Conservation (phyloP, 2,797 vertebrate species). For the Lerista edwardsae region DNA sequence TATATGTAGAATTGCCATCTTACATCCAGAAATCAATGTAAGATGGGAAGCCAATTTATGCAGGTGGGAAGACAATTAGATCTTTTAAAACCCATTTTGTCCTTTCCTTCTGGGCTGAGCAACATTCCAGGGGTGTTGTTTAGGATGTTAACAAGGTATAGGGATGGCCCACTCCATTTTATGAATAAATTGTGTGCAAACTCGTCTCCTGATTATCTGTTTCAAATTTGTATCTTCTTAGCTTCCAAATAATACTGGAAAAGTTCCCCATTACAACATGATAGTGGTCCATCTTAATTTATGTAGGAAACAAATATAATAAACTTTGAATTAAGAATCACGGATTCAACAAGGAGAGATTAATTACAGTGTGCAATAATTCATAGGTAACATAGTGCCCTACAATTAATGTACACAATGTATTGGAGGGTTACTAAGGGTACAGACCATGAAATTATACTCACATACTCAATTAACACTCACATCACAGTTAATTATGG, state of each 20-base stretch:
- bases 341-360: slow-evolving; percentile 36
- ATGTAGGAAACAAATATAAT: slow-evolving; percentile 25
- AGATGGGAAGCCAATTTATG: background rate
- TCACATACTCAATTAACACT: slow-evolving; percentile 49
- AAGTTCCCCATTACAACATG: background rate
- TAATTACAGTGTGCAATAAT: slow-evolving; percentile 27
- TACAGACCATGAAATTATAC: slow-evolving; percentile 47
- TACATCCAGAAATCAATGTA: background rate
- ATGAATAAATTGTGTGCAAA: background rate
- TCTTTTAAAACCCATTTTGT: too few species aligned
- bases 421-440: slow-evolving; percentile 30
- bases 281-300: slow-evolving; percentile 4
- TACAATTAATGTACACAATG: slow-evolving; percentile 30
- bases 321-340: slow-evolving; percentile 10
- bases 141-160: background rate
- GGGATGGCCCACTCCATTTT: background rate
- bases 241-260: background rate
- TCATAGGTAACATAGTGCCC: slow-evolving; percentile 27
- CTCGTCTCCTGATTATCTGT: background rate
- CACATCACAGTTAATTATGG: slow-evolving; percentile 37
- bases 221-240: background rate
- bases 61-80: background rate
- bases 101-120: background rate
- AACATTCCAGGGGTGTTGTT: background rate
- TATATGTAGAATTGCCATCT: background rate